phyloP scores from a whole-genome alignment of 2,888 invertebrate species.

The Lottia scabra region DNA sequence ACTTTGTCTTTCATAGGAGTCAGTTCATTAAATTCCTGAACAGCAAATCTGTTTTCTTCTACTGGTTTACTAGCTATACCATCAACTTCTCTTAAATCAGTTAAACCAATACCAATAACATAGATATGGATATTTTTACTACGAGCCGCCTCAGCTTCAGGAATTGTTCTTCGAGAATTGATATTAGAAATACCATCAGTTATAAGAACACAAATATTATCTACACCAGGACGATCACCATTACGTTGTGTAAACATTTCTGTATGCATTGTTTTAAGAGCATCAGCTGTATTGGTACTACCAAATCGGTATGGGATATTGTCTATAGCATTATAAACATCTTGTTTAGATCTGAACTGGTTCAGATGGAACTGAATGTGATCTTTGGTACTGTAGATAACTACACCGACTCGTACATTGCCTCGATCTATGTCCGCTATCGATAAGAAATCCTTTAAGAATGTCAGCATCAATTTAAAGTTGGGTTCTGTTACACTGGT shows the following conservation, averaged over 20 bases:
- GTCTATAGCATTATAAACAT: constrained; percentile 37
- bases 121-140: constrained; percentile 39
- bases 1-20: constrained; percentile 29
- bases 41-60: constrained; percentile 34
- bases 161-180: constrained; percentile 46
- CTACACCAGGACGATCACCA: constrained; percentile 48
- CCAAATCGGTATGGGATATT: constrained; percentile 39
- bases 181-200: constrained; percentile 59
- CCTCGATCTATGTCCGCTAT: constrained; percentile 46
- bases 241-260: constrained; percentile 41
- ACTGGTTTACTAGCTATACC: constrained; percentile 40
- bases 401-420: constrained; percentile 46
- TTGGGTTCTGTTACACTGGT: constrained; percentile 49
- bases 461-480: constrained; percentile 42
- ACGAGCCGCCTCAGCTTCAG: constrained; percentile 40
- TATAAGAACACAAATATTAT: constrained; percentile 47
- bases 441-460: constrained; percentile 41
- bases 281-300: constrained; percentile 54
- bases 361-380: constrained; percentile 44
- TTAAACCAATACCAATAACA: constrained; percentile 44
- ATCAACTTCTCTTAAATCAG: constrained; percentile 40
- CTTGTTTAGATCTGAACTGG: constrained; percentile 25
- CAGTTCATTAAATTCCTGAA: constrained; percentile 34
- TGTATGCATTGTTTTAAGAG: constrained; percentile 40
- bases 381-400: constrained; percentile 45